Conservation (phyloP, 2,797 vertebrate species). For the Anomalospiza imberbis region DNA sequence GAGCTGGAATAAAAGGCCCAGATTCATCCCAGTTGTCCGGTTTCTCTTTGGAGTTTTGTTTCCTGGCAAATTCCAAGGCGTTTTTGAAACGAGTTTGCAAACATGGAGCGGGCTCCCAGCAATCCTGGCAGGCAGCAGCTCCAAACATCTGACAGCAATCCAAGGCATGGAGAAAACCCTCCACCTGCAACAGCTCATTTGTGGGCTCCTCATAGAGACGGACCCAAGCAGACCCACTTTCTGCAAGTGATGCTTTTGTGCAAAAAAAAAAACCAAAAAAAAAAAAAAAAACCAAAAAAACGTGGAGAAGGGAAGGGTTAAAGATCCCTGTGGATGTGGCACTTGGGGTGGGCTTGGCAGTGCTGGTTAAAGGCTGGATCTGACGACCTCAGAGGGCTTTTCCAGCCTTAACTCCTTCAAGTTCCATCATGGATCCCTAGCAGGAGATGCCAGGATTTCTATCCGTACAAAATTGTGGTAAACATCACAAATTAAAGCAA, state of each 20-base stretch:
- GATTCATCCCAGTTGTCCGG: rapidly evolving
- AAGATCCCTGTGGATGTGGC: neutral
- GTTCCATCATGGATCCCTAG: neutral
- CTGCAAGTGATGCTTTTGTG: neutral
- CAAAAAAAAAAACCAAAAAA: neutral
- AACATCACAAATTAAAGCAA: neutral
- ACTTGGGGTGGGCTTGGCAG: neutral
- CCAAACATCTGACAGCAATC: rapidly evolving
- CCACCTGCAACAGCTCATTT: neutral
- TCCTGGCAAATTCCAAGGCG: neutral
- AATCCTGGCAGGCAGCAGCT: neutral
- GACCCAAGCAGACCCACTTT: neutral
- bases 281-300: too few species aligned
- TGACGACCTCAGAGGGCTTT: neutral
- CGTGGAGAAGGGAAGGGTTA: rapidly evolving
- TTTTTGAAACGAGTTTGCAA: neutral
- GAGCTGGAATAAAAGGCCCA: neutral
- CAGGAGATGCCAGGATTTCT: rapidly evolving
- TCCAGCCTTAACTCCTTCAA: neutral
- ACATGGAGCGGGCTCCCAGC: rapidly evolving
- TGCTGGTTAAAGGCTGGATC: neutral
- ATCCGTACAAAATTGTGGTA: neutral
- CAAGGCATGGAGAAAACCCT: neutral
- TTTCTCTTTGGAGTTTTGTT: neutral
- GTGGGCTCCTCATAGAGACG: rapidly evolving